A percentile compares a stretch with the other conserved stretches of the same genome.
phyloP scores from a whole-genome alignment of 2,113 vertebrate species.

The Tichodroma muraria region DNA sequence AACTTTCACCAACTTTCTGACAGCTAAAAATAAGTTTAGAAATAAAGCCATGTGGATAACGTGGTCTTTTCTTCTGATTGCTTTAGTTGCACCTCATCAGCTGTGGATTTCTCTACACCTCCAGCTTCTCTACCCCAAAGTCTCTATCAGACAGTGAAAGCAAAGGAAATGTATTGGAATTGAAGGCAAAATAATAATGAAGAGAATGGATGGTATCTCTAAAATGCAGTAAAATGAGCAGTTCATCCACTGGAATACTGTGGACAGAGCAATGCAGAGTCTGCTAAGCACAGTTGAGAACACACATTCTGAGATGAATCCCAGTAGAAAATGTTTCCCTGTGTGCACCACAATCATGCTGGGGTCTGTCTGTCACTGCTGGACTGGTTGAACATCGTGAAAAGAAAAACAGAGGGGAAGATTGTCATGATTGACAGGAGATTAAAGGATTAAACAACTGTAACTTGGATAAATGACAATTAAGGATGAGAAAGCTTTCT shows the following conservation, averaged over 20 bases:
- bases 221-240: background rate
- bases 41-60: background rate
- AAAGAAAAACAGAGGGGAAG: background rate
- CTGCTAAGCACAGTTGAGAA: background rate
- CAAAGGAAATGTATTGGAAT: background rate
- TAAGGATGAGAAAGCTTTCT: background rate
- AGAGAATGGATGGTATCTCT: background rate
- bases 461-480: background rate
- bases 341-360: background rate
- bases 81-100: background rate
- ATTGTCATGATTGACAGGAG: background rate
- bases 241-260: background rate
- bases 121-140: background rate
- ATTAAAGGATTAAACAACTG: conserved; percentile 23
- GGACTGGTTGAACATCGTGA: background rate
- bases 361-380: background rate
- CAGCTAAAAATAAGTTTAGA: background rate
- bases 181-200: background rate
- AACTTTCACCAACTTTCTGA: background rate
- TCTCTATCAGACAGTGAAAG: background rate
- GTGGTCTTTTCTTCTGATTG: background rate
- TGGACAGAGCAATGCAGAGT: background rate
- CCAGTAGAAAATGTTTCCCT: background rate
- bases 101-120: background rate
- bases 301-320: background rate